Conservation (phyloP, 2,113 vertebrate species). For the Gasterosteus nipponicus region DNA sequence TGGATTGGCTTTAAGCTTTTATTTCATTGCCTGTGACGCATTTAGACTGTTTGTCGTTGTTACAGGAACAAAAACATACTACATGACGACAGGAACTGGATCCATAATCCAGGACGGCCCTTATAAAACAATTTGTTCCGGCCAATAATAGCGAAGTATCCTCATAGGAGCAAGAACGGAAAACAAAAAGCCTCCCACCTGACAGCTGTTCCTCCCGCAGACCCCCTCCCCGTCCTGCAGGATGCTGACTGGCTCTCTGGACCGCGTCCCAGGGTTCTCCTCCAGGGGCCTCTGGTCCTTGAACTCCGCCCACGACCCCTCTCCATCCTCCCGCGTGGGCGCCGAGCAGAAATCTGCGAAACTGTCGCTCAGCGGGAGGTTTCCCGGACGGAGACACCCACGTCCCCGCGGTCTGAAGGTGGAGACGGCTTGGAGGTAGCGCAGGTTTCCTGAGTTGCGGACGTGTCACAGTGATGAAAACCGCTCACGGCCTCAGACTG, state of each 20-base stretch:
- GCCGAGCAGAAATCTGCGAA: conserved; percentile 96
- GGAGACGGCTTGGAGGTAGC: conserved; percentile 70
- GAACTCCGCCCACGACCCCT: conserved; percentile 87
- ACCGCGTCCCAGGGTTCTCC: conserved; percentile 84
- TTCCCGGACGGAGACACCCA: conserved; percentile 2
- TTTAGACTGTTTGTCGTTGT: background rate
- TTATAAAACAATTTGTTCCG: too few relatives aligned
- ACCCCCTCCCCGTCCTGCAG: conserved; percentile 76
- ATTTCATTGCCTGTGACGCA: background rate
- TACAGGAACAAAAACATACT: background rate
- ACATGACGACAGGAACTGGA: background rate
- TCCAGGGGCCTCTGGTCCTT: conserved; percentile 69
- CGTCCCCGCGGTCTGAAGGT: conserved; percentile 33
- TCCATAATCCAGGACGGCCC: background rate
- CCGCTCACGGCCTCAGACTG: conserved; percentile 49
- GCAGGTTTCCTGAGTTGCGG: conserved; percentile 64
- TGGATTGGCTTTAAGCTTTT: background rate
- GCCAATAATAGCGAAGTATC: background rate
- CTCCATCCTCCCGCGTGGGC: conserved; percentile 67
- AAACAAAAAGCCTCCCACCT: conserved; percentile 78
- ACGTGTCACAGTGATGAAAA: conserved; percentile 35
- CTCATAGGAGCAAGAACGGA: background rate
- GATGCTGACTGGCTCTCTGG: conserved; percentile 79
- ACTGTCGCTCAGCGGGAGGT: conserved; percentile 88
- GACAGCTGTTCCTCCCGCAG: conserved; percentile 63